phyloP scores from a whole-genome alignment of 2,888 invertebrate genomes.

The Thereva unica region DNA sequence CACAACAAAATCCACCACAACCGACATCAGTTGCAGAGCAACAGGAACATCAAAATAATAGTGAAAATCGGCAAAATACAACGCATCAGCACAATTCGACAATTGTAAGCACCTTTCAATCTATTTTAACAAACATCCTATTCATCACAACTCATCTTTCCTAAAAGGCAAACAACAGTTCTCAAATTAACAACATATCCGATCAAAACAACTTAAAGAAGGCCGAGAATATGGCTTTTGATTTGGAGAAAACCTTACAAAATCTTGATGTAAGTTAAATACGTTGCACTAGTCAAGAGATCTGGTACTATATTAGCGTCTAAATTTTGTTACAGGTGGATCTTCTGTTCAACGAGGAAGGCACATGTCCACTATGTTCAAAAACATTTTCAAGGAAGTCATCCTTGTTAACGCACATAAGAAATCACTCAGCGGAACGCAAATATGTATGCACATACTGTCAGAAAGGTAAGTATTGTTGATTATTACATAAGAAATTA shows the following conservation, averaged over 20 bases:
- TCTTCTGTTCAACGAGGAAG: constrained; percentile 58
- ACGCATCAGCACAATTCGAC: constrained; percentile 1
- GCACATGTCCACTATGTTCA: constrained; percentile 58
- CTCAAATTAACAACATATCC: not conserved
- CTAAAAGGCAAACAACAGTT: not conserved
- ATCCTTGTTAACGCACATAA: constrained; percentile 58
- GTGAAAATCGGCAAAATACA: constrained; percentile 5
- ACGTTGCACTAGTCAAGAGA: not conserved
- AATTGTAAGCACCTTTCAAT: not conserved
- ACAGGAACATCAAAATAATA: not conserved
- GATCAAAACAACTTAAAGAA: constrained; percentile 49
- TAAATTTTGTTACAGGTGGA: constrained; percentile 51
- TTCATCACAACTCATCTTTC: too few relatives aligned
- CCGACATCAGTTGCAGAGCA: constrained; percentile 19
- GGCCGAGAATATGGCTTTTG: constrained; percentile 49
- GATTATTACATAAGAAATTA: not conserved
- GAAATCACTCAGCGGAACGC: constrained; percentile 58
- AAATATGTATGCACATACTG: constrained; percentile 58
- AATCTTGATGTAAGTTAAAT: constrained; percentile 51
- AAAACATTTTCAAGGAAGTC: constrained; percentile 59
- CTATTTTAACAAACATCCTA: too few relatives aligned
- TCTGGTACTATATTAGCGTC: not conserved
- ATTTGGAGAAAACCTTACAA: constrained; percentile 54
- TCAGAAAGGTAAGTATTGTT: constrained; percentile 54
- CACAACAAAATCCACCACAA: constrained; percentile 43